These are phyloP conservation scores for Dolichotis patagonum DNA, from an alignment of 2,113 vertebrate species.

Conservation along the genomic window DNA sequence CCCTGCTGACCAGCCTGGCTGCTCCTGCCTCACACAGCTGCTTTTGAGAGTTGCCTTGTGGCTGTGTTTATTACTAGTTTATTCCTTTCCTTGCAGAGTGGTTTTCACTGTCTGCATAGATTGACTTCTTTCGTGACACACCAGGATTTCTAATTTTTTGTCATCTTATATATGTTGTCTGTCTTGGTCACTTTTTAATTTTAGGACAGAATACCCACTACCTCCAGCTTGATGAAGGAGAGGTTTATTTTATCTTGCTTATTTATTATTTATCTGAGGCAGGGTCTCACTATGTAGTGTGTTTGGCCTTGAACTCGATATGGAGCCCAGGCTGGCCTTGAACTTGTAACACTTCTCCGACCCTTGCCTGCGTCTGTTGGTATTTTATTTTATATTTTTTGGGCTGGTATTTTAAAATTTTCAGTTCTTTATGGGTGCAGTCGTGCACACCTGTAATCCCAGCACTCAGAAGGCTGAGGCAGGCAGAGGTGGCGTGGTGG, in stretches of 20 bases:
- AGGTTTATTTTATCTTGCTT: background rate
- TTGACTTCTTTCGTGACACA: background rate
- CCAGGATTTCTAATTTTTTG: no score
- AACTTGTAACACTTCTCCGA: background rate
- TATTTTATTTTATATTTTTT: background rate
- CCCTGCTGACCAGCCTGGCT: accelerated
- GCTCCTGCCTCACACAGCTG: background rate
- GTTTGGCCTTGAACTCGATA: background rate
- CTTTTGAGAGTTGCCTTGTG: background rate
- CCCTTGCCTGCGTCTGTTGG: background rate
- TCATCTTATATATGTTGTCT: background rate
- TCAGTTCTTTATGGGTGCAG: background rate
- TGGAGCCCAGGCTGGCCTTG: background rate
- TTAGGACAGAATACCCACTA: background rate
- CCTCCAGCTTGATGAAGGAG: background rate
- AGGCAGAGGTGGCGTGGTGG: background rate
- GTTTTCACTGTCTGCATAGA: background rate
- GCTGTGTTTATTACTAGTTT: background rate
- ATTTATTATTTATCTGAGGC: background rate
- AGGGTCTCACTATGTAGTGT: background rate
- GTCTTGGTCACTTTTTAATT: background rate
- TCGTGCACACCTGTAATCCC: background rate
- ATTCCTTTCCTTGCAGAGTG: background rate
- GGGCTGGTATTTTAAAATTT: background rate
- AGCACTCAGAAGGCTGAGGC: background rate